Base-by-base conservation (phyloP, 2,888 invertebrate genomes). In the Leistus spinibarbis region DNA sequence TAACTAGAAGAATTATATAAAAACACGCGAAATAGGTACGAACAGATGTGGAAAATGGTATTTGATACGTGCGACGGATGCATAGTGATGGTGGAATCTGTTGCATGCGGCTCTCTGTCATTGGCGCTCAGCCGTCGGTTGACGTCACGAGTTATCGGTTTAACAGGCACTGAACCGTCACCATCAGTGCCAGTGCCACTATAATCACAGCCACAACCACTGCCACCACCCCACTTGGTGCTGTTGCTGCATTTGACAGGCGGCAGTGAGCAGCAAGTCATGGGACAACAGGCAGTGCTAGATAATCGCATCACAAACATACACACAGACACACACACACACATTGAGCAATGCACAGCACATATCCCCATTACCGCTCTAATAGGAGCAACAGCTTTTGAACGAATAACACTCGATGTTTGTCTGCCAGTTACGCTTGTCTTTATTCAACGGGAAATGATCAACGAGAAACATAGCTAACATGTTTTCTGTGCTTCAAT, bases 71-170 rank as follows among this genome's bases (percentile, higher is more conserved):
- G 2, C 17, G 53, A 7, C 7, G 53, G 53, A 10, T 53, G 54
- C 17, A 54, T 16, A 16, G 13, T 5, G 54, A 54, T 5, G 19
- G 10, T 60, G 19, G 16, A 60, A 60, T 60, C 60, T 60, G 60
- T 60, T 60, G 60, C 60, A 60, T 60, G 60, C 60, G 60, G 22
- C 17, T 60, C 7, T 60, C n/a, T n/a, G n/a, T n/a, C n/a, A n/a
- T n/a, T n/a, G n/a, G n/a, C n/a, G n/a, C n/a, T n/a, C 20, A 20
- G 60, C 1, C 40, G 13, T 20, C 24, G 64, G 27, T 20, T 64
- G 24, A 64, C 64, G 64, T 64, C 64, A 64, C 27, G 64, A 64
- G 64, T 20, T 64, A 64, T 64, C 64, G 64, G 64, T 64, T 64
- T 64, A 64, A n/a, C 24, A 64, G 64, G 64, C 64, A 64, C n/a